Base-by-base conservation (phyloP, 2,888 invertebrate species). In the Drosophila neoperkinsi region DNA sequence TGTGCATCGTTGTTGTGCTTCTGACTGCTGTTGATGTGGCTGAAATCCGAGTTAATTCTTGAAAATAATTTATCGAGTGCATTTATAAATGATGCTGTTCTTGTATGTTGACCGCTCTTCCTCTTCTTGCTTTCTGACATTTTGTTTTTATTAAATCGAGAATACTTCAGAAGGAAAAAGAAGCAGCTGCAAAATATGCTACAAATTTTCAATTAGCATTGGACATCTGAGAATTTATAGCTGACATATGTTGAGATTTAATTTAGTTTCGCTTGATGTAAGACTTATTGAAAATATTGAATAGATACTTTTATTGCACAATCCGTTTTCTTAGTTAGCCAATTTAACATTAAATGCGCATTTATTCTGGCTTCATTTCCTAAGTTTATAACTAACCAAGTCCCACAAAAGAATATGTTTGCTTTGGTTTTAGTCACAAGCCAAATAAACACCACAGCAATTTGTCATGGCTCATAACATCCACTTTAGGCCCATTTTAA, bases 21-120 rank as follows among this genome's bases (percentile, higher is more conserved):
- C 65, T 62, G 77, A 66, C 73, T 78, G 75, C 69, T 71, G 77
- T 72, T 84, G 81, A 89, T 75, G 84, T 79, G 84, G 56, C 71
- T 84, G 82, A 87, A 89, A 84, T 88, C 79, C 75, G 65, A 74
- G 79, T 76, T 84, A 84, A 87, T 85, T 62, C 79, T 81, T 72
- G 68, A 25, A 77, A 87, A 89, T 85, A 90, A 89, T 89, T 85
- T 81, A 87, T 89, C 82, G 77, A 87, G 82, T 87, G 88, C 84
- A 84, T 87, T 84, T 85, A 79, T 85, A 87, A 89, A 87, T 87
- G 79, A 89, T 85, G 84, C 71, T 89, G 73, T 28, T 69, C 68
- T 52, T 58, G 68, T 53, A 46, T 5, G 25, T 25, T 46, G 16
- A 3, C 18, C 63, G 36, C 55, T 46, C 56, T 52, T 46, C 31